These are phyloP conservation scores for Enteromius mattozi DNA, from an alignment of 2,797 vertebrate species.

Conservation along the genomic window DNA sequence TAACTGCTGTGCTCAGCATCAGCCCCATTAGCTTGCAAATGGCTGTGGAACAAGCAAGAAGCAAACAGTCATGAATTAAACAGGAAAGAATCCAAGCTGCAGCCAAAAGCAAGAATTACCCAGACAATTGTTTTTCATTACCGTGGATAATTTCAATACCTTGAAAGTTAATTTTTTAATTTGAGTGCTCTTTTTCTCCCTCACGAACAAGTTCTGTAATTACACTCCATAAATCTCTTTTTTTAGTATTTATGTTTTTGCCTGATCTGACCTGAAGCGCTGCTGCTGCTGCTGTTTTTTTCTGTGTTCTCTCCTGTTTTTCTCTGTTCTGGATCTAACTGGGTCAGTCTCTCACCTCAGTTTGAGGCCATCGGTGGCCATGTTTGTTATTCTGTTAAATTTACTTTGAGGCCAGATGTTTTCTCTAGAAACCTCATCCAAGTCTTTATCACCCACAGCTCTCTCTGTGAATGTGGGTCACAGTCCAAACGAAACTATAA, in stretches of 20 bases:
- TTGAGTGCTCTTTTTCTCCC: neutral
- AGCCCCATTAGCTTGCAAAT: conserved; percentile 42
- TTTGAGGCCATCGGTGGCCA: neutral
- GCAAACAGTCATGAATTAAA: conserved; percentile 18
- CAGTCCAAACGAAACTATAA: neutral
- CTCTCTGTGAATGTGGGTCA: conserved; percentile 11
- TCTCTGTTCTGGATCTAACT: conserved; percentile 34
- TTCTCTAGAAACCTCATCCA: conserved; percentile 2
- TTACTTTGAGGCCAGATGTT: conserved; percentile 28
- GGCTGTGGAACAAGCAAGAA: conserved; percentile 17
- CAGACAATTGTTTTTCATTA: conserved; percentile 6
- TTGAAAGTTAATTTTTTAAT: neutral
- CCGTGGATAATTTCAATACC: neutral
- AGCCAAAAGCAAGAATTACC: conserved; percentile 20
- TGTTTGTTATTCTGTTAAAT: conserved; percentile 15
- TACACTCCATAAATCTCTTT: neutral
- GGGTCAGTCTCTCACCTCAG: conserved; percentile 26
- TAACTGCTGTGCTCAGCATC: conserved; percentile 56
- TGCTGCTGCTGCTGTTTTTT: neutral
- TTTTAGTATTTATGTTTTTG: conserved; percentile 7
- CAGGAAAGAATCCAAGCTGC: neutral
- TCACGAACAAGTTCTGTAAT: neutral
- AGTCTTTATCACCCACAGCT: neutral
- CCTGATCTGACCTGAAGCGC: neutral
- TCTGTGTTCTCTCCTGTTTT: neutral